Conservation (phyloP, 2,797 vertebrate genomes). For the Ctenosaura bakeri region DNA sequence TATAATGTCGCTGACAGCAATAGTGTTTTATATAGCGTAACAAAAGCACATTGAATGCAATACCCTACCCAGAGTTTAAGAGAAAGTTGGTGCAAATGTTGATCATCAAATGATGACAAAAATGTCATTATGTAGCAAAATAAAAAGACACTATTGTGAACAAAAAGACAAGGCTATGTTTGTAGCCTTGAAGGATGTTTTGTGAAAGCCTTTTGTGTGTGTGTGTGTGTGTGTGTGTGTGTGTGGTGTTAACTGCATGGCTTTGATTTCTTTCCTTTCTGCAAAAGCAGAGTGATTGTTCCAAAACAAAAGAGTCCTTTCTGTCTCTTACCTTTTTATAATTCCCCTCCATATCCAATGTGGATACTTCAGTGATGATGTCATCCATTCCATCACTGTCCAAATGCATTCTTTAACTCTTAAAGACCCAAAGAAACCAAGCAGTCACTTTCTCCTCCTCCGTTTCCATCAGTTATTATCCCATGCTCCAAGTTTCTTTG, state of each 20-base stretch:
- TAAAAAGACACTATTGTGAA: constrained; percentile 13
- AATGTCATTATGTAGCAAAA: neutral
- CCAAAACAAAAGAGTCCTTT: constrained; percentile 64
- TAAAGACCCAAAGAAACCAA: constrained; percentile 63
- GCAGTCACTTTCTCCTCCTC: neutral
- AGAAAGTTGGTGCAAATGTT: neutral
- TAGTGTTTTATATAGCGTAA: constrained; percentile 15
- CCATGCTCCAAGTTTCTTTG: constrained; percentile 39
- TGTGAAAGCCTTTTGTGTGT: neutral
- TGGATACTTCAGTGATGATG: constrained; percentile 83
- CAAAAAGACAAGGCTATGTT: constrained; percentile 12
- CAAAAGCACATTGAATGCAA: neutral
- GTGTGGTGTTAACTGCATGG: neutral
- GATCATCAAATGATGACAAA: rapidly evolving
- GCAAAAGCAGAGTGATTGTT: constrained; percentile 63
- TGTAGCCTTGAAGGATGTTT: constrained; percentile 45
- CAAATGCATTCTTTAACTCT: constrained; percentile 80
- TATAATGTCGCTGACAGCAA: neutral
- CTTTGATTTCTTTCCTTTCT: constrained; percentile 49
- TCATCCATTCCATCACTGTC: constrained; percentile 85
- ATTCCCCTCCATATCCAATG: constrained; percentile 82
- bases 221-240: neutral
- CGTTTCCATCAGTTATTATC: neutral
- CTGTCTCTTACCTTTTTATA: constrained; percentile 91
- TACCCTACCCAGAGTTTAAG: constrained; percentile 7